phyloP scores from a whole-genome alignment of 1,140 invertebrate species.

The Caenorhabditis brenneri region DNA sequence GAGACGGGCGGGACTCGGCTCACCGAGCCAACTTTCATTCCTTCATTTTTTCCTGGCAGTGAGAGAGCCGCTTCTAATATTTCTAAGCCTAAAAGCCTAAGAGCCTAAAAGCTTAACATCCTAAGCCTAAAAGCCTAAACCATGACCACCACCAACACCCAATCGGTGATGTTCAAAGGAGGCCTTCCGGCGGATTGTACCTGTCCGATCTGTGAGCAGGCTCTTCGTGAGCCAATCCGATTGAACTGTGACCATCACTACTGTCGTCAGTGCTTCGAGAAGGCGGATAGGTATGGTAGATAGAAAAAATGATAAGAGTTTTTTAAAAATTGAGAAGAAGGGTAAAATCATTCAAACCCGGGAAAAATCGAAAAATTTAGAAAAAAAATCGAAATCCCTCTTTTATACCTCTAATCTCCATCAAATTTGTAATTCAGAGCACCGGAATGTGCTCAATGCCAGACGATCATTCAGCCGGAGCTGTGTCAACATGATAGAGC shows the following conservation, averaged over 20 bases:
- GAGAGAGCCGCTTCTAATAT: too few relatives aligned
- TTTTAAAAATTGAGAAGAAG: neutral
- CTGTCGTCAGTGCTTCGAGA: slow-evolving; percentile 41
- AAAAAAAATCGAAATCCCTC: neutral
- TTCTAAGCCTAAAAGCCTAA: too few relatives aligned
- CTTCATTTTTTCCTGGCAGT: neutral
- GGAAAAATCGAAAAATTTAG: neutral
- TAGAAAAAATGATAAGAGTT: neutral
- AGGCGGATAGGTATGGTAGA: neutral
- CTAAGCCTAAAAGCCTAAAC: too few relatives aligned
- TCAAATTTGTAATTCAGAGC: neutral
- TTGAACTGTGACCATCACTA: slow-evolving; percentile 49
- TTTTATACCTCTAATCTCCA: neutral
- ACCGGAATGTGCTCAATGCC: neutral
- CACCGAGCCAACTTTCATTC: neutral
- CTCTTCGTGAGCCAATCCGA: slow-evolving; percentile 43
- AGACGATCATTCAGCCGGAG: slow-evolving; percentile 30
- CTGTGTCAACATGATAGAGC: slow-evolving; percentile 21
- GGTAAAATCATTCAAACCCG: neutral
- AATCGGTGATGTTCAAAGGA: slow-evolving; percentile 51
- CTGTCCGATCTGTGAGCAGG: slow-evolving; percentile 51
- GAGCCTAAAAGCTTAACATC: too few relatives aligned
- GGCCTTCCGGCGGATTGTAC: slow-evolving; percentile 37
- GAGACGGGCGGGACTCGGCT: neutral
- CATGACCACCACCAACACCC: neutral